Base-by-base conservation (phyloP, 2,113 vertebrate genomes). In the Pelmatolapia mariae region DNA sequence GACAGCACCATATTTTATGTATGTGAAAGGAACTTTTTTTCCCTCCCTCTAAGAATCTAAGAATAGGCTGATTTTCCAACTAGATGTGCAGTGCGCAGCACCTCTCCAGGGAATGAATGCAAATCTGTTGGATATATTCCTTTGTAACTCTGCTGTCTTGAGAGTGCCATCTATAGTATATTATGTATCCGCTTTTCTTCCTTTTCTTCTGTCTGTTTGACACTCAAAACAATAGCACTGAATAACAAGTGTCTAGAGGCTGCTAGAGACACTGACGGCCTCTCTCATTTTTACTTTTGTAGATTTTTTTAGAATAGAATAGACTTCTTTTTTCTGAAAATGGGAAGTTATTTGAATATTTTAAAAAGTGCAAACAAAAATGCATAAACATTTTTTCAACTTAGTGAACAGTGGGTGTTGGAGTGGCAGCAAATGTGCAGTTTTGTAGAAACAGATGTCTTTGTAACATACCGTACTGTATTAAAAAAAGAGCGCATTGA, bases 101-200 rank as follows among this genome's bases (percentile, higher is more conserved):
- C 71, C 85, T 92, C 95, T 89, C 90, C 85, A 85, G 93, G 88
- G 93, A 92, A 86, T 83, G 29, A 92, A 95, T 95, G 94, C 92
- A 95, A 94, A 95, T 94, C 85, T 52, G 26, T 83, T 81, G 84
- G 87, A 92, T 92, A 89, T 91, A 93, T 94, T 91, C 82, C 87
- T 94, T 93, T 93, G 78, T 90, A 85, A 91, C 57, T 89, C 85
- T 88, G 81, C 81, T 56, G 88, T 89, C 87, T 94, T 92, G 84
- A 92, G 89, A 88, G 85, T 87, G 78, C 83, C 81, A 80, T 88
- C 88, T 91, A 92, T 89, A 92, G 86, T 89, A 80, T 85, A 83
- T 93, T 87, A 87, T 88, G 84, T 86, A 86, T 88, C 73, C 4
- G 81, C 82, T 79, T 88, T 89, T 85, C 84, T 85, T 68, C 61